phyloP scores from a whole-genome alignment of 2,888 invertebrate genomes.

The Xylota segnis region DNA sequence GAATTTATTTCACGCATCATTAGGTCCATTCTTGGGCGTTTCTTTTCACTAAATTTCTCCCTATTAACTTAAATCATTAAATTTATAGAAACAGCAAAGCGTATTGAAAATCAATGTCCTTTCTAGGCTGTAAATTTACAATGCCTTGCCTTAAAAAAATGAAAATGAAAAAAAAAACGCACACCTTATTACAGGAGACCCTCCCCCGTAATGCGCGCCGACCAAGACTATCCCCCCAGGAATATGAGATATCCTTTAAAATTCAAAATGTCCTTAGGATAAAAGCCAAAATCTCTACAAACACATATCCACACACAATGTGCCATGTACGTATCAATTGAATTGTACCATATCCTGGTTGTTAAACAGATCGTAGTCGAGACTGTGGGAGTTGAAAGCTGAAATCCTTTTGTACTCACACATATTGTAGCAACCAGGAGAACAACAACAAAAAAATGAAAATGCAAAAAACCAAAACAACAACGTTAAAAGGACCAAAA shows the following conservation, averaged over 20 bases:
- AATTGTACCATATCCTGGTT: constrained; percentile 73
- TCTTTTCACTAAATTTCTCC: constrained; percentile 13
- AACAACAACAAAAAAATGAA: not conserved
- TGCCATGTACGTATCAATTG: constrained; percentile 58
- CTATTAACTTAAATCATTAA: constrained; percentile 51
- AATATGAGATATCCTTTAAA: constrained; percentile 25
- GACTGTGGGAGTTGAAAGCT: constrained; percentile 54
- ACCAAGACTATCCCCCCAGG: not conserved
- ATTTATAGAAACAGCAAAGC: constrained; percentile 28
- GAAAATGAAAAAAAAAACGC: constrained; percentile 8
- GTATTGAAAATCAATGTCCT: constrained; percentile 53
- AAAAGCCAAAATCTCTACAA: constrained; percentile 51
- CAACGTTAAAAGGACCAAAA: constrained; percentile 53
- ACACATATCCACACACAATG: constrained; percentile 37
- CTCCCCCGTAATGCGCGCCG: not conserved
- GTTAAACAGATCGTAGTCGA: constrained; percentile 63
- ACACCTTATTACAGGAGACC: constrained; percentile 27
- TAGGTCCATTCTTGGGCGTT: constrained; percentile 31
- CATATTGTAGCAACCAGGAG: constrained; percentile 56
- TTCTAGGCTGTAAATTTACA: constrained; percentile 28
- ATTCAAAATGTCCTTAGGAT: constrained; percentile 51
- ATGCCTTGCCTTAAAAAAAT: constrained; percentile 8
- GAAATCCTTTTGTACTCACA: constrained; percentile 70
- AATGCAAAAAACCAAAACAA: constrained; percentile 48
- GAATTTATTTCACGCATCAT: constrained; percentile 66